phyloP scores from a whole-genome alignment of 1,140 invertebrate species.

The Drosophila sp. region DNA sequence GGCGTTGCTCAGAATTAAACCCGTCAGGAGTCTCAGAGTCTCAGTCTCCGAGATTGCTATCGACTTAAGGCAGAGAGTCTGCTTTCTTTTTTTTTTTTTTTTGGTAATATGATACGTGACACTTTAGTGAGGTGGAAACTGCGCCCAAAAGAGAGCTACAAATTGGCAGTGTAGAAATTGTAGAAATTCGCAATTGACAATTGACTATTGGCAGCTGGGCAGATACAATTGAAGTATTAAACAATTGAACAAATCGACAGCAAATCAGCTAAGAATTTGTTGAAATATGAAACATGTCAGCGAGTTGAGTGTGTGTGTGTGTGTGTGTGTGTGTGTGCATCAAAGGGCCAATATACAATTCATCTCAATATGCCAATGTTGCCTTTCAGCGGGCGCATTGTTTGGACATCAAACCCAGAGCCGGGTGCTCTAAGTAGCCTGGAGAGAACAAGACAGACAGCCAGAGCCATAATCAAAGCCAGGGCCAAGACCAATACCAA shows the following conservation, averaged over 20 bases:
- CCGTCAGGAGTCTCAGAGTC: background rate
- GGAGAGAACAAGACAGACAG: constrained; percentile 15
- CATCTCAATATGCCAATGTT: constrained; percentile 82
- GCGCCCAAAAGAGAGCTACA: constrained; percentile 45
- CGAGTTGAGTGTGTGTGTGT: background rate
- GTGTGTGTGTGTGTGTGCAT: constrained; percentile 22
- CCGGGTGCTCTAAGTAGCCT: constrained; percentile 55
- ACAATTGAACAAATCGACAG: constrained; percentile 38
- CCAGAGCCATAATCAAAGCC: background rate
- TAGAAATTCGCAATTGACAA: constrained; percentile 5
- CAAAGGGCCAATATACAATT: constrained; percentile 63
- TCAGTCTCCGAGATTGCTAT: constrained; percentile 19
- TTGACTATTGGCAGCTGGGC: constrained; percentile 20
- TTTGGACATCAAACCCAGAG: constrained; percentile 69
- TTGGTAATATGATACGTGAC: background rate
- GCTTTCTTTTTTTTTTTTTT: background rate
- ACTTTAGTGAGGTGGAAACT: background rate
- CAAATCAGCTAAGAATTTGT: constrained; percentile 35
- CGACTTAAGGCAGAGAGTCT: constrained; percentile 14
- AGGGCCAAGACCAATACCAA: constrained; percentile 7
- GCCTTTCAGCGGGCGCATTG: constrained; percentile 75
- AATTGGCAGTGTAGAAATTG: constrained; percentile 5
- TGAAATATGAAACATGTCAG: constrained; percentile 42
- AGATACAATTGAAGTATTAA: constrained; percentile 23
- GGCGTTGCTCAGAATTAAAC: constrained; percentile 13